Conservation (phyloP, 1,140 invertebrate genomes). For the silkworm (Bombyx mori) region ASM3026992v2 NC_085123.1:15220001-15220500, state of each 20-base stretch:
- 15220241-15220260: neutral
- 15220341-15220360: neutral
- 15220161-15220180: too few species aligned
- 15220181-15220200: too few species aligned
- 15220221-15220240: neutral
- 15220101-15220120: too few species aligned
- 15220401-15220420: neutral
- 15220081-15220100: too few species aligned
- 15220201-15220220: too few species aligned
- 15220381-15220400: neutral
- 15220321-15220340: neutral
- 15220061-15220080: too few species aligned
- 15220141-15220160: too few species aligned
- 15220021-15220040: too few species aligned
- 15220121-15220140: too few species aligned
- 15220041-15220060: too few species aligned
- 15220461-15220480: neutral
- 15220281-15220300: neutral
- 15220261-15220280: neutral
- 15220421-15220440: neutral
- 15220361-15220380: neutral
- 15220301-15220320: neutral
- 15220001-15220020: too few species aligned
- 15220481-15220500: neutral
- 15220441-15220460: neutral